Evolutionary conservation across 2,113 vertebrate species (phyloP), one percentile per base, ranked within the genome.

Genomic region (Oxyura jamaicensis): DNA sequence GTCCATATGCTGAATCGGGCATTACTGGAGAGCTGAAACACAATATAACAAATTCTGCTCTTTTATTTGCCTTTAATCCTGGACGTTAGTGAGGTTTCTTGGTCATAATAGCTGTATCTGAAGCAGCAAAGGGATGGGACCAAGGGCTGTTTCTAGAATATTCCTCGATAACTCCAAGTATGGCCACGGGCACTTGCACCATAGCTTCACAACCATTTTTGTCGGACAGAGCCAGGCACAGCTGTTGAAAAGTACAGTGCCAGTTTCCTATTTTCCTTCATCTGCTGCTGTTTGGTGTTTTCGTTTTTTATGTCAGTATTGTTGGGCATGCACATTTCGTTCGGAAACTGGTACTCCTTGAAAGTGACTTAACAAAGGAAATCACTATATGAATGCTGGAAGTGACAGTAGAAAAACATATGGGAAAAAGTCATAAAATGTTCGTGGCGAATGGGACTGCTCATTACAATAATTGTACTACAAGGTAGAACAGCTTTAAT

Each of bases 281-380:
- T 39, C 67, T 73, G 53, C 66, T 28, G 50, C 21, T 55, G 28
- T 52, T 77, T 15, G 26, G 26, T 29, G 52, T 29, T 53, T 53
- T 46, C 42, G 71, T 77, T 59, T 83, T 67, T 83, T 46, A 25
- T 2, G 0, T 58, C 46, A 42, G 66, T 33, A 29, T 20, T 0
- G 0, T 8, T 55, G 25, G n/a, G 11, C 1, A 0, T 17, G n/a
- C 46, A 7, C 62, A 16, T 29, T 72, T 52, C 33, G 20, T 6
- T 71, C 42, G 56, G 55, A 28, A 31, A 10, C 53, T 36, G 56
- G 16, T 44, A 55, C 68, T 77, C 44, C 72, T 62, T 21, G 50
- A 71, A n/a, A n/a, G 10, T 23, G 55, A 28, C 36, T 67, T 79
- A 58, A 16, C 13, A 29, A 62, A 80, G 53, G 48, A 88, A 76